phyloP scores from a whole-genome alignment of 2,113 vertebrate species.

The Planiliza haematocheilus region DNA sequence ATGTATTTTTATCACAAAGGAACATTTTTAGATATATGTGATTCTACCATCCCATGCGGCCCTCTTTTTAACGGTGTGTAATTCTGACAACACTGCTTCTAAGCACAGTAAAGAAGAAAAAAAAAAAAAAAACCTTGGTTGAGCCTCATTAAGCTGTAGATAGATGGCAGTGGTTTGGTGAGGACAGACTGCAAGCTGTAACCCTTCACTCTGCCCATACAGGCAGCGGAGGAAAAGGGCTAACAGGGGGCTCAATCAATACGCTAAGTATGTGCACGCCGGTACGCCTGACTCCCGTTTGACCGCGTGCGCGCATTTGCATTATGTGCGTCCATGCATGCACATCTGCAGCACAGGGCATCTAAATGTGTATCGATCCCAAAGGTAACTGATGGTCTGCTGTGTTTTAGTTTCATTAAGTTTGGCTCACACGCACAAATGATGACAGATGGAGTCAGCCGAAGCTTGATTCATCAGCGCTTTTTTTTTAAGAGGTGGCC shows the following conservation, averaged over 20 bases:
- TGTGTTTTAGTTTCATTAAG: slow-evolving; percentile 73
- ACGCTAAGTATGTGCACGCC: slow-evolving; percentile 57
- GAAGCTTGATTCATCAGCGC: slow-evolving; percentile 50
- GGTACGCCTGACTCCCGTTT: not conserved
- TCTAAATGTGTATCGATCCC: slow-evolving; percentile 73
- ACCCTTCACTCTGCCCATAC: slow-evolving; percentile 62
- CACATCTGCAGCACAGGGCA: slow-evolving; percentile 23
- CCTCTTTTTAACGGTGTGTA: slow-evolving; percentile 21
- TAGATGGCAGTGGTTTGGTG: slow-evolving; percentile 65
- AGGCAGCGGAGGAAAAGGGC: slow-evolving; percentile 60
- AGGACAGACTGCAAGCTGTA: slow-evolving; percentile 64
- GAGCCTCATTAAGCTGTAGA: slow-evolving; percentile 72
- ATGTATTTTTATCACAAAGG: not conserved
- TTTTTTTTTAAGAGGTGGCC: slow-evolving; percentile 38
- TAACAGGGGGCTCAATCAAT: slow-evolving; percentile 72
- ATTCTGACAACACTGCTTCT: slow-evolving; percentile 28
- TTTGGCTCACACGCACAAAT: slow-evolving; percentile 54
- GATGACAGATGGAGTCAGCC: slow-evolving; percentile 71
- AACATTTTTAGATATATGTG: slow-evolving; percentile 1
- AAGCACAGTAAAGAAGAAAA: slow-evolving; percentile 27
- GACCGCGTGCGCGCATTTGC: slow-evolving; percentile 22
- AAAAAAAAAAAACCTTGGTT: slow-evolving; percentile 24
- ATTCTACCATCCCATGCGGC: not conserved
- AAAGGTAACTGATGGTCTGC: slow-evolving; percentile 65
- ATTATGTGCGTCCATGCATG: slow-evolving; percentile 20